phyloP scores from a whole-genome alignment of 2,888 invertebrate species.

The Rhingia rostrata region DNA sequence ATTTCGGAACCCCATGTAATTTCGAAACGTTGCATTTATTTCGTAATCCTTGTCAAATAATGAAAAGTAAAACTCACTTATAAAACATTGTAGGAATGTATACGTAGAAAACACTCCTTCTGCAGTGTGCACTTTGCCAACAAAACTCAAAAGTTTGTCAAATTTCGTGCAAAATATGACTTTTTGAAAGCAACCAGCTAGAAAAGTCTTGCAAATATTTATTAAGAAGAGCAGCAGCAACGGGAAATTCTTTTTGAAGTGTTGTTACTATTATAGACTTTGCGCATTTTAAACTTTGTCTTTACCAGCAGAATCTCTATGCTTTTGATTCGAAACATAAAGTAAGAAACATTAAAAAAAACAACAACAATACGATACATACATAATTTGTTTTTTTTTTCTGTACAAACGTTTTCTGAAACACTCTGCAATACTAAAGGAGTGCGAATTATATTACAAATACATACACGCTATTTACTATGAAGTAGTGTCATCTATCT shows the following conservation, averaged over 20 bases:
- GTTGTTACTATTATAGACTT: constrained; percentile 50
- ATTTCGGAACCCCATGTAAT: constrained; percentile 20
- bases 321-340: not conserved
- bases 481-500: too few relatives aligned
- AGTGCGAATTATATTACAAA: too few relatives aligned
- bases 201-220: constrained; percentile 70
- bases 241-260: constrained; percentile 45
- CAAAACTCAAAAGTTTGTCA: constrained; percentile 51
- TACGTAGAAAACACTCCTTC: not conserved
- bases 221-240: constrained; percentile 60
- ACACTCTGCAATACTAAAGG: too few relatives aligned
- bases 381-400: too few relatives aligned
- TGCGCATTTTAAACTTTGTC: constrained; percentile 61
- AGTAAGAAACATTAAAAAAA: too few relatives aligned
- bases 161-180: constrained; percentile 50
- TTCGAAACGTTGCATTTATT: constrained; percentile 27
- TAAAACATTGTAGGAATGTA: constrained; percentile 16
- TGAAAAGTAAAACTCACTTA: constrained; percentile 56
- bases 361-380: too few relatives aligned
- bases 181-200: constrained; percentile 55
- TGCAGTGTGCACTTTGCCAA: constrained; percentile 36
- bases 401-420: too few relatives aligned
- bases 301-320: not conserved
- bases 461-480: too few relatives aligned
- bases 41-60: constrained; percentile 41